Evolutionary conservation across 2,113 vertebrate species (phyloP), one percentile per base, ranked within the genome.

Genomic region (Odontophorus gujanensis): DNA sequence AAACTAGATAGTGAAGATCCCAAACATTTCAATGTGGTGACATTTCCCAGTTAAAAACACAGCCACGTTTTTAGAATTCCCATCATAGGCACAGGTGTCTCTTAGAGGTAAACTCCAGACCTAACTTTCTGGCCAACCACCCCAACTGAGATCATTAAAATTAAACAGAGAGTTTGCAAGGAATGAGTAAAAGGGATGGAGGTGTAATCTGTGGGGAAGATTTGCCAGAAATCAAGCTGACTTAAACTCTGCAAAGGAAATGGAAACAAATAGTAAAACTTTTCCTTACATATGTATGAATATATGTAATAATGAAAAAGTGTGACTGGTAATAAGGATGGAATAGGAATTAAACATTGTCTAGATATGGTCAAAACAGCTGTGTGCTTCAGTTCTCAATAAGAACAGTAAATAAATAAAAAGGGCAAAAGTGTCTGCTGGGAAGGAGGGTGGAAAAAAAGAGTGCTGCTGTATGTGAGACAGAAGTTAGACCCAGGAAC

Each of bases 181-280:
- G 10, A 82, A 66, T 87, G 89, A 81, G 36, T 78, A 81, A 68
- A 92, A 85, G 38, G 34, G 43, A 48, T 89, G 65, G 38, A 40
- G 38, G 51, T 89, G 65, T 87, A 47, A 85, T 81, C 43, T 61
- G 25, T 81, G 76, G 50, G 30, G 45, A 88, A 69, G 69, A 63
- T 84, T 95, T 96, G 21, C 69, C 45, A 72, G 78, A 87, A 93
- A 43, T 91, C 74, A 75, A 84, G 69, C 51, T 42, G 69, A 86
- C 36, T 81, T 87, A 57, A 89, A 36, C 11, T 42, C 58, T 38
- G 38, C 36, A 62, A 82, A 76, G 22, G 43, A 84, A 95, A 75
- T 16, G 47, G 89, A 87, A 92, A 61, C 5, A 61, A 65, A 21
- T 36, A 79, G 65, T 81, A 73, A 75, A 87, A 85, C 65, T 53